phyloP scores from a whole-genome alignment of 2,888 invertebrate genomes.

The Minunthozetes semirufus region DNA sequence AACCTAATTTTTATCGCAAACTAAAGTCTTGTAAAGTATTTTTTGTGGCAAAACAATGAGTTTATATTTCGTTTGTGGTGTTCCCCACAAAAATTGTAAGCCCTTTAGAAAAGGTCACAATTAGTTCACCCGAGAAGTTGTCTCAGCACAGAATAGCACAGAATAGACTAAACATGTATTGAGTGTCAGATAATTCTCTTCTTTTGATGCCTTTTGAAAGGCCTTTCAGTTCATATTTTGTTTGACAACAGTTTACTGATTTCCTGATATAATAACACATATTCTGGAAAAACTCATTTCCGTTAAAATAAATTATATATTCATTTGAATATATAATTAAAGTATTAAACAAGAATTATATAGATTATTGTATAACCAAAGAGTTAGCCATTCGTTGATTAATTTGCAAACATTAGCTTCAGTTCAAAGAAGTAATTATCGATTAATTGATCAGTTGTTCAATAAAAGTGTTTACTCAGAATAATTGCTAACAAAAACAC shows the following conservation, averaged over 20 bases:
- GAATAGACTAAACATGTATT: conserved; percentile 11
- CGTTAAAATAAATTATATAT: neutral
- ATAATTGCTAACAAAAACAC: too few relatives aligned
- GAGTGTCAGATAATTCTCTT: neutral
- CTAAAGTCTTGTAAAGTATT: neutral
- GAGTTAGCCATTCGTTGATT: too few relatives aligned
- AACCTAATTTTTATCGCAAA: neutral
- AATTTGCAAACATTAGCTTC: too few relatives aligned
- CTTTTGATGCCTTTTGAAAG: neutral
- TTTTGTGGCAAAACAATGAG: neutral
- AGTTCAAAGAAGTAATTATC: neutral
- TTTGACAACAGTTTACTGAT: conserved; percentile 17
- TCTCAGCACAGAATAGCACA: neutral
- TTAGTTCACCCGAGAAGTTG: neutral
- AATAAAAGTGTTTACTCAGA: neutral
- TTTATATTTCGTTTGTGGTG: neutral
- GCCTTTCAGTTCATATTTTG: neutral
- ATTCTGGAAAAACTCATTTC: neutral
- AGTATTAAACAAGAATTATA: neutral
- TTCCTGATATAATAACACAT: conserved; percentile 28
- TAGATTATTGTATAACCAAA: too few relatives aligned
- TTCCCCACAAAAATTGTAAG: neutral
- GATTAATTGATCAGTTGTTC: conserved; percentile 7
- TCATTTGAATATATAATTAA: conserved; percentile 1
- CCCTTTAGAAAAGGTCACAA: neutral